phyloP scores from a whole-genome alignment of 2,797 vertebrate species.

The Eremophila alpestris region DNA sequence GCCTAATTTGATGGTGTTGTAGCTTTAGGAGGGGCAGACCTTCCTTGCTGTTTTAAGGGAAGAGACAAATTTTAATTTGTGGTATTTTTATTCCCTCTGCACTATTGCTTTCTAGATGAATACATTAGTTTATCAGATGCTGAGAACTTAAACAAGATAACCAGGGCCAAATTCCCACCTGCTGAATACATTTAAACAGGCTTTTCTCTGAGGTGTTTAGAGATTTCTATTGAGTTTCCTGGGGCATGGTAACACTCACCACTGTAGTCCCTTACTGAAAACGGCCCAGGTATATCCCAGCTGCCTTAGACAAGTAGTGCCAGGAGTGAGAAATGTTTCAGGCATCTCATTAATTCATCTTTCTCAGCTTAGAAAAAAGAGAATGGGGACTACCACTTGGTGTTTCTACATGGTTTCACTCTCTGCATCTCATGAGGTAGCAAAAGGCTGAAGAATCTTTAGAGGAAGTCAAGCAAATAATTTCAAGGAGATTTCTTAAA shows the following conservation, averaged over 20 bases:
- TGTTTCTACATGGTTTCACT: constrained; percentile 39
- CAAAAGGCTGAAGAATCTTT: background rate
- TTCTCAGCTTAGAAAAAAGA: constrained; percentile 26
- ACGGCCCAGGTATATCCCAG: background rate
- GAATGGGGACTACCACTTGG: background rate
- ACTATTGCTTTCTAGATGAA: background rate
- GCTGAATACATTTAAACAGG: background rate
- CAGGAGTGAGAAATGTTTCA: background rate
- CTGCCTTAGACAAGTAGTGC: background rate
- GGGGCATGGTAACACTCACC: background rate
- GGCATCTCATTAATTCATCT: constrained; percentile 5
- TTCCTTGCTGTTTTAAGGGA: background rate
- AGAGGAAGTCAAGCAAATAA: constrained; percentile 22
- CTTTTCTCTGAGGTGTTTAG: background rate
- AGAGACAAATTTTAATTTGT: background rate
- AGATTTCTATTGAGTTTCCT: background rate
- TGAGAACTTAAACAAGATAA: background rate
- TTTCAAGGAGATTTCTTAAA: background rate
- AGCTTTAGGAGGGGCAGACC: background rate
- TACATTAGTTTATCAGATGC: background rate
- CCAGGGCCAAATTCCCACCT: background rate
- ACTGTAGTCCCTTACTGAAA: background rate
- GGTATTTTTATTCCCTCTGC: background rate
- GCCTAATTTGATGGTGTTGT: background rate
- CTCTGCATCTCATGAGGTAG: constrained; percentile 19